Conservation (phyloP, 2,888 invertebrate genomes). For the Nomada fabriciana region DNA sequence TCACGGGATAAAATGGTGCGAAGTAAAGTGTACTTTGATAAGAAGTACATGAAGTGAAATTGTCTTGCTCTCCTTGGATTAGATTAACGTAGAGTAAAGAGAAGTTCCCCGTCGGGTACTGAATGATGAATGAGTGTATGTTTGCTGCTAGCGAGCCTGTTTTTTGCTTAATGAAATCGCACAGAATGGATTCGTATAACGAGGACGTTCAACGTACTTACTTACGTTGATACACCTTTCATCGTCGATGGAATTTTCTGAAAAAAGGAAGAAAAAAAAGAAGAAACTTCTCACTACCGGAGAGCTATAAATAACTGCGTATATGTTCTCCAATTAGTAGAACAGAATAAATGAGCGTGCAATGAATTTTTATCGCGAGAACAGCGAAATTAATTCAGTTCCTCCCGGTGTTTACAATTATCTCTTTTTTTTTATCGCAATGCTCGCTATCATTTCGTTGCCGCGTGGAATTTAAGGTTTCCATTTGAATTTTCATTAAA, state of each 20-base stretch:
- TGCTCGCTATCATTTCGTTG: too few relatives aligned
- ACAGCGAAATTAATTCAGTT: background rate
- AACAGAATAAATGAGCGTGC: slow-evolving; percentile 5
- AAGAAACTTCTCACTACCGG: background rate
- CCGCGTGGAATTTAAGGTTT: too few relatives aligned
- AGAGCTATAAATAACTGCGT: slow-evolving; percentile 11
- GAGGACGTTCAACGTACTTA: background rate
- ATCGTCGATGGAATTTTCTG: slow-evolving; percentile 28
- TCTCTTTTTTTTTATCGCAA: background rate
- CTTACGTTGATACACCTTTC: slow-evolving; percentile 8
- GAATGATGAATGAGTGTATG: slow-evolving; percentile 23
- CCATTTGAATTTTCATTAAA: too few relatives aligned
- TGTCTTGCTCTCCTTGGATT: slow-evolving; percentile 11
- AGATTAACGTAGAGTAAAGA: background rate
- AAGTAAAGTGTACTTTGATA: background rate
- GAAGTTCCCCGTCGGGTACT: background rate
- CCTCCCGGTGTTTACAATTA: background rate
- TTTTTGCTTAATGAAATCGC: slow-evolving; percentile 18
- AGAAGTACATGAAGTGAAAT: slow-evolving; percentile 11
- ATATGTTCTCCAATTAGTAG: slow-evolving; percentile 8
- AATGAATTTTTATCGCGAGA: slow-evolving; percentile 1
- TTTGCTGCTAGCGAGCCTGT: background rate
- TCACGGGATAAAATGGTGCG: background rate
- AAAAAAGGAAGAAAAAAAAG: background rate
- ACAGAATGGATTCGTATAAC: slow-evolving; percentile 11